phyloP scores from a whole-genome alignment of 2,113 vertebrate species.

The Chaetodon auriga region DNA sequence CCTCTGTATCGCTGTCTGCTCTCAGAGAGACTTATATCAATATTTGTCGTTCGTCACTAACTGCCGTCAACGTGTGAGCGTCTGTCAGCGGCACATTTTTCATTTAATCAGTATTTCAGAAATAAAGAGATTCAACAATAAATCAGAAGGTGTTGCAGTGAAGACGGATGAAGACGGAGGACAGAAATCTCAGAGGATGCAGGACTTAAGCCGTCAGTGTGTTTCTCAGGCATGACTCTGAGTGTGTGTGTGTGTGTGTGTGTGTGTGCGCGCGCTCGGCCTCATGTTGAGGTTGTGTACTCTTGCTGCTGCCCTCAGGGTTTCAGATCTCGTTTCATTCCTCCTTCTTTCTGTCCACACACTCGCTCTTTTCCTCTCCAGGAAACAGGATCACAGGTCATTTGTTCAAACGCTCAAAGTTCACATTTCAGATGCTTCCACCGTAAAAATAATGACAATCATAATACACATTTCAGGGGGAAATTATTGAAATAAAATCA shows the following conservation, averaged over 20 bases:
- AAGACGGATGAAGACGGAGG: not conserved
- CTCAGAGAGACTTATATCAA: too few species aligned
- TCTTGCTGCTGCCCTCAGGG: conserved; percentile 49
- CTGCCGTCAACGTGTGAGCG: too few species aligned
- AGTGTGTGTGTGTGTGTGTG: conserved; percentile 6
- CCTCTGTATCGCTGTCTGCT: too few species aligned
- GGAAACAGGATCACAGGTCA: not conserved
- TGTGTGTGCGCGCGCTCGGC: conserved; percentile 8
- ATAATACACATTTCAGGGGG: too few species aligned
- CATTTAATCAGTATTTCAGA: not conserved
- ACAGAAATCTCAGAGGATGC: conserved; percentile 40
- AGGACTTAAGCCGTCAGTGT: conserved; percentile 51
- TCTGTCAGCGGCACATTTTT: too few species aligned
- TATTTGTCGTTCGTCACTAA: too few species aligned
- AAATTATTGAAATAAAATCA: too few species aligned
- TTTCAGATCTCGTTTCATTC: conserved; percentile 20
- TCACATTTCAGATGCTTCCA: not conserved
- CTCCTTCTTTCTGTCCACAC: not conserved
- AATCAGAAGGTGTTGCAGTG: not conserved
- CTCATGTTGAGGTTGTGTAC: conserved; percentile 39
- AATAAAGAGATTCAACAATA: not conserved
- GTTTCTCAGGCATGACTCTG: conserved; percentile 57
- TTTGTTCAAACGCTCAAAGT: not conserved
- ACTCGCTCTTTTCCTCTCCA: not conserved
- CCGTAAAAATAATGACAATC: too few species aligned